These are phyloP conservation scores for Leucania comma DNA, from an alignment of 2,888 invertebrate genomes.

Conservation along the genomic window DNA sequence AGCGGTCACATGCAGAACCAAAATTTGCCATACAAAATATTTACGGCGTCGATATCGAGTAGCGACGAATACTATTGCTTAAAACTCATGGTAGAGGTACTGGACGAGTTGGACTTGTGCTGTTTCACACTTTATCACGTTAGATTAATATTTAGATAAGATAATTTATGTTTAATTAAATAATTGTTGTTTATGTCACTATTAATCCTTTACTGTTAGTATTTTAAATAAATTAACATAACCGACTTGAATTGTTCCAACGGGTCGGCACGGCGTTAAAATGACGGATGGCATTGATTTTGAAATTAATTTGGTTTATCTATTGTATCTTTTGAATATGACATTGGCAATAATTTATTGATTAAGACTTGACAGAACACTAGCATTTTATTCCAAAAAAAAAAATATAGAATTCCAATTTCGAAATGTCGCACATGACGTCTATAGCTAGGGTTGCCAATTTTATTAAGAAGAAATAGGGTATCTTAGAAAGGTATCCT, in stretches of 20 bases:
- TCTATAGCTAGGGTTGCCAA: not conserved
- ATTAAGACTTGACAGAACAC: not conserved
- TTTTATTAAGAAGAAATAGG: too few relatives aligned
- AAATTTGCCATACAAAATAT: too few relatives aligned
- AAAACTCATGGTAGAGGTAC: too few relatives aligned
- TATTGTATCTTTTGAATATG: conserved; percentile 6
- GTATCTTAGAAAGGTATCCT: too few relatives aligned
- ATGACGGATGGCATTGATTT: conserved; percentile 26
- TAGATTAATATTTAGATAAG: conserved; percentile 45
- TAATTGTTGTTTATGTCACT: conserved; percentile 31
- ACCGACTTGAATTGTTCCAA: not conserved
- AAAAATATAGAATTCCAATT: not conserved
- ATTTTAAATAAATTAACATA: conserved; percentile 29
- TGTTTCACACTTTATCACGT: conserved; percentile 35
- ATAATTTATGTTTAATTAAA: conserved; percentile 45
- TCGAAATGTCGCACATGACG: not conserved
- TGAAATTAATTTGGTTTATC: conserved; percentile 5
- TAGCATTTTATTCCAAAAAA: not conserved
- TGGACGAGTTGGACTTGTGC: conserved; percentile 8
- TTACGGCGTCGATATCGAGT: too few relatives aligned
- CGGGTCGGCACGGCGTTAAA: not conserved
- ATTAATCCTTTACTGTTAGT: conserved; percentile 30
- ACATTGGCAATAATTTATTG: conserved; percentile 12
- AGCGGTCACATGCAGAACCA: too few relatives aligned
- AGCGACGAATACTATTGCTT: too few relatives aligned